Percentiles rank a stretch among this genome's conserved stretches.
These are phyloP conservation scores for Salpingus planirostris DNA, from an alignment of 2,888 invertebrate genomes.

Conservation along the genomic window DNA sequence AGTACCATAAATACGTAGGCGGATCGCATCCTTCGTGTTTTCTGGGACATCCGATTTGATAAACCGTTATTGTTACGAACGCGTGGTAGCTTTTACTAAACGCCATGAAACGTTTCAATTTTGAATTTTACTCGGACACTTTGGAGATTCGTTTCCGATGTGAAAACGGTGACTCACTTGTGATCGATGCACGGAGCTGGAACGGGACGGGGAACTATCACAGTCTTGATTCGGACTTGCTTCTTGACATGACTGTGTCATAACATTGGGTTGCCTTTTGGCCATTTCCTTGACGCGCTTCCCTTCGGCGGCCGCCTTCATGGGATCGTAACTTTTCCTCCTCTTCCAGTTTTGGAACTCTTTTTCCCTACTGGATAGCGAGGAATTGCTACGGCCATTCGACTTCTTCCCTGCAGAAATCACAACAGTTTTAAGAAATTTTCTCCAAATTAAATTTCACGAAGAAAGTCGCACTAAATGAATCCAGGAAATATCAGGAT, in stretches of 20 bases:
- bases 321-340: conserved; percentile 90
- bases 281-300: conserved; percentile 55
- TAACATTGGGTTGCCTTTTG: conserved; percentile 35
- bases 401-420: conserved; percentile 43
- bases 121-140: no score
- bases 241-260: conserved; percentile 38
- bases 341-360: conserved; percentile 94
- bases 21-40: no score
- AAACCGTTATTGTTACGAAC: no score
- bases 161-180: conserved; percentile 28
- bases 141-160: no score
- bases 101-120: no score
- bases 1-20: no score
- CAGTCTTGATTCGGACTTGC: conserved; percentile 31
- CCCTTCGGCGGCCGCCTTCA: conserved; percentile 87
- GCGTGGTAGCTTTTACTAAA: no score
- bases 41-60: no score
- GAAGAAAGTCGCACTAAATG: no score
- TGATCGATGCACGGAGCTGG: conserved; percentile 41
- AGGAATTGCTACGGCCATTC: conserved; percentile 57
- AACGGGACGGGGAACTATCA: conserved; percentile 42
- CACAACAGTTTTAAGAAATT: background rate
- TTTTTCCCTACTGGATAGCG: conserved; percentile 66
- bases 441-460: no score
- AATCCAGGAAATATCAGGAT: no score